A percentile compares a stretch with the other conserved stretches of the same genome.
Conservation (phyloP, 1,140 invertebrate genomes). For the Papilio glaucus region DNA sequence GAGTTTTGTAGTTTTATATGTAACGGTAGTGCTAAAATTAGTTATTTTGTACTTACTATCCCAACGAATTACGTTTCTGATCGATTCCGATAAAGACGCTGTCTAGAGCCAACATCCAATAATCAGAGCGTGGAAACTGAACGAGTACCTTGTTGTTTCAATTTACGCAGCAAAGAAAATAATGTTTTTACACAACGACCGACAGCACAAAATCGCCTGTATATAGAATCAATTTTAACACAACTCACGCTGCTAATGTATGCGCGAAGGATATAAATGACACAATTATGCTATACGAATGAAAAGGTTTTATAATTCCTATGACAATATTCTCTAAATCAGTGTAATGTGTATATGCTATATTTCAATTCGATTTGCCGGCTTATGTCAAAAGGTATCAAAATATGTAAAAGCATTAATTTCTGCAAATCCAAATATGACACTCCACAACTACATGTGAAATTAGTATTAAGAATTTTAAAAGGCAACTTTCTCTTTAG, state of each 20-base stretch:
- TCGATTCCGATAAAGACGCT: conserved; percentile 78
- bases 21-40: conserved; percentile 14
- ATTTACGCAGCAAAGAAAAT: conserved; percentile 50
- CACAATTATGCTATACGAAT: conserved; percentile 46
- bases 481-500: conserved; percentile 31
- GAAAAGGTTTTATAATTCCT: conserved; percentile 35
- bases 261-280: conserved; percentile 65
- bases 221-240: conserved; percentile 40
- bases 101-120: conserved; percentile 82
- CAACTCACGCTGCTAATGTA: conserved; percentile 57
- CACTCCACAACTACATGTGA: background rate
- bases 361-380: background rate
- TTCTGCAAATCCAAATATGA: background rate
- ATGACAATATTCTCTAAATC: conserved; percentile 33
- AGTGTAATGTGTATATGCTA: background rate
- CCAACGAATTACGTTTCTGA: conserved; percentile 65
- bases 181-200: conserved; percentile 41
- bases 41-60: conserved; percentile 35
- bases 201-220: conserved; percentile 37
- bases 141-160: conserved; percentile 70
- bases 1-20: background rate
- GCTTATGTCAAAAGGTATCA: background rate
- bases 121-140: conserved; percentile 82
- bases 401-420: background rate
- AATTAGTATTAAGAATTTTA: conserved; percentile 15